phyloP scores from a whole-genome alignment of 1,140 invertebrate species.

The Drosophila melanogaster region DNA sequence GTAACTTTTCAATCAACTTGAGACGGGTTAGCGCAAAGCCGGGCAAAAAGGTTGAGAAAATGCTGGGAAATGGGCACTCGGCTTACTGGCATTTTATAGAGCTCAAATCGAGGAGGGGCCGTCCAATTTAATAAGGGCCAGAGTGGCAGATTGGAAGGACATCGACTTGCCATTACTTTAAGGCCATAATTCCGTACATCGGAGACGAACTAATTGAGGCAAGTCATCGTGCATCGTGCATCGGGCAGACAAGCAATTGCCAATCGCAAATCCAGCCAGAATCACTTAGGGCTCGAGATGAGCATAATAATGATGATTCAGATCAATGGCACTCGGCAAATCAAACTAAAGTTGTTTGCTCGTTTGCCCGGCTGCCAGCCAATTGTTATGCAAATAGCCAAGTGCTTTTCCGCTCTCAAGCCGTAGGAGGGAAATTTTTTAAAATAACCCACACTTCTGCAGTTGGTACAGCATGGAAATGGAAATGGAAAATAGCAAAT shows the following conservation, averaged over 20 bases:
- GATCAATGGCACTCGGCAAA: constrained; percentile 49
- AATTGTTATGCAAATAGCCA: constrained; percentile 81
- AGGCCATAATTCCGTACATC: constrained; percentile 22
- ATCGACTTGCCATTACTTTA: constrained; percentile 32
- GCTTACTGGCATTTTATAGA: constrained; percentile 36
- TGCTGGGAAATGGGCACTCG: constrained; percentile 11
- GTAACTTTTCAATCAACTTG: constrained; percentile 79
- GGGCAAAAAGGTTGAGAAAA: constrained; percentile 22
- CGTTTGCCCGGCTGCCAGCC: constrained; percentile 44
- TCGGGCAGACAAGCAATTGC: not conserved
- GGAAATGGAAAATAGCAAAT: constrained; percentile 22
- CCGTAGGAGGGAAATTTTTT: constrained; percentile 63
- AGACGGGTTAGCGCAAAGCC: constrained; percentile 53
- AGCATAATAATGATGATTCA: constrained; percentile 35
- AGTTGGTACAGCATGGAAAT: not conserved
- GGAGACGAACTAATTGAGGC: constrained; percentile 30
- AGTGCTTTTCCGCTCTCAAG: constrained; percentile 52
- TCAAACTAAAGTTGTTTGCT: constrained; percentile 61
- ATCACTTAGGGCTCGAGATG: constrained; percentile 37
- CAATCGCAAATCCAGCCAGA: constrained; percentile 37
- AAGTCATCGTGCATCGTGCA: not conserved
- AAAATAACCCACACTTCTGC: constrained; percentile 54
- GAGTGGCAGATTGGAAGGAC: constrained; percentile 11
- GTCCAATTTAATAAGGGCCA: constrained; percentile 31
- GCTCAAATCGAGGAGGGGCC: constrained; percentile 3